Evolutionary conservation across 2,888 invertebrate genomes (phyloP).

Genomic region (Melinopterus prodromus): DNA sequence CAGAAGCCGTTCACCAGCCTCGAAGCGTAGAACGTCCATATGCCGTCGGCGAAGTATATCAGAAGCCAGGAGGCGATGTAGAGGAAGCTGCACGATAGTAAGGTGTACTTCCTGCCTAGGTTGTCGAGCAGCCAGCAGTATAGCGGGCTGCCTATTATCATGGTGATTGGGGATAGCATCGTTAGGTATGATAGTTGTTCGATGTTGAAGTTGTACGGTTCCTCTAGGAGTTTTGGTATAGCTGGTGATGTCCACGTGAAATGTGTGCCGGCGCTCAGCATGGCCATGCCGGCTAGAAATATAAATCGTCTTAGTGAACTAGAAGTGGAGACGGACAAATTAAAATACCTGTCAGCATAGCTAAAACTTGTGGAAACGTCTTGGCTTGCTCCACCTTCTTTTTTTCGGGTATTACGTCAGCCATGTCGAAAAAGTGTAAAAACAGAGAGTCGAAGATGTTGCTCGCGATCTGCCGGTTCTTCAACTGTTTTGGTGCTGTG

Average conservation of each 20-base stretch:
- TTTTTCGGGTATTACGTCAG: neutral
- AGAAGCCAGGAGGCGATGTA: constrained; percentile 49
- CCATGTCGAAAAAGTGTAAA: neutral
- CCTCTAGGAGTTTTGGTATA: constrained; percentile 48
- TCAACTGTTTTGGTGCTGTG: neutral
- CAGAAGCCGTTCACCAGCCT: constrained; percentile 49
- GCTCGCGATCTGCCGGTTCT: neutral
- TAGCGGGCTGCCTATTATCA: constrained; percentile 45
- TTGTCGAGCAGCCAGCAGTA: constrained; percentile 48
- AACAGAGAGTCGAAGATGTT: neutral
- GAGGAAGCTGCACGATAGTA: constrained; percentile 49
- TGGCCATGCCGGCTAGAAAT: constrained; percentile 42
- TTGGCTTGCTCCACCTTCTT: neutral
- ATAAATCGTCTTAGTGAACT: neutral
- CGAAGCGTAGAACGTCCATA: constrained; percentile 50
- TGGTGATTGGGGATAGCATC: constrained; percentile 50
- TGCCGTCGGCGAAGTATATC: constrained; percentile 44
- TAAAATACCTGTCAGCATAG: neutral
- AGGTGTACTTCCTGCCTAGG: constrained; percentile 51
- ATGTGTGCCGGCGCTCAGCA: constrained; percentile 45
- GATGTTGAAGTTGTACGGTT: constrained; percentile 49
- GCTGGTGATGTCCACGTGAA: constrained; percentile 55
- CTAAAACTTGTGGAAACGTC: neutral
- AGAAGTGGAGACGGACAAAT: too few species aligned
- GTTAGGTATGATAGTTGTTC: constrained; percentile 54